Percentiles rank a stretch among this genome's conserved stretches.
phyloP scores from a whole-genome alignment of 2,888 invertebrate genomes.

The Drosophila algonquin region DNA sequence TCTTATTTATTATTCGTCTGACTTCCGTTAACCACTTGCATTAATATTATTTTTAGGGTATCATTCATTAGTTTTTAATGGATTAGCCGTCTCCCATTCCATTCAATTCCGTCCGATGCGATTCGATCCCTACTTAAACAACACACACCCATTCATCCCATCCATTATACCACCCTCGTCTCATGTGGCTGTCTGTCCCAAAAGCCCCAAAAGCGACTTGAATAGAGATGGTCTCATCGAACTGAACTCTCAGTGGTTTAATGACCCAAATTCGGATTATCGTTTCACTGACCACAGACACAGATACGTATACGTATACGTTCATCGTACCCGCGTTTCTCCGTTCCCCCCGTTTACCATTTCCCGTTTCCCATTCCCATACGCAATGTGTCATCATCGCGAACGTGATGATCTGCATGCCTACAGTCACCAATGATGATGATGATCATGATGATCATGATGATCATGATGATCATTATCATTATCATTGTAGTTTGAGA shows the following conservation, averaged over 20 bases:
- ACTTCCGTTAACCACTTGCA: not conserved
- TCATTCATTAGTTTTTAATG: not conserved
- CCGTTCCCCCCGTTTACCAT: not conserved
- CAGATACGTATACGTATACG: slow-evolving; percentile 27
- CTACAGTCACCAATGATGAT: no score
- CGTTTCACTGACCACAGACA: slow-evolving; percentile 71
- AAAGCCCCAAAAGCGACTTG: slow-evolving; percentile 3
- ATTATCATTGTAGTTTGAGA: not conserved
- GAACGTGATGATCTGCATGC: slow-evolving; percentile 2
- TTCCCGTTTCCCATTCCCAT: not conserved
- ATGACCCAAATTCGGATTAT: slow-evolving; percentile 65
- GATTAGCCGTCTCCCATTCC: not conserved
- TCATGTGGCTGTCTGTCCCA: slow-evolving; percentile 28
- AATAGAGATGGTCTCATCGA: slow-evolving; percentile 23
- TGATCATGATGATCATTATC: no score
- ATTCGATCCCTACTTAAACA: no score
- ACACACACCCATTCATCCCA: not conserved
- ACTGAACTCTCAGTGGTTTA: slow-evolving; percentile 62
- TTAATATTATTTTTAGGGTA: not conserved
- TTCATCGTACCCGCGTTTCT: no score
- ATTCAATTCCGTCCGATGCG: no score
- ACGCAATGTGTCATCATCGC: slow-evolving; percentile 25
- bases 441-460: no score
- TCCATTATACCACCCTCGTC: slow-evolving; percentile 7
- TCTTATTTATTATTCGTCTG: not conserved